These are phyloP conservation scores for Antitype chi DNA, from an alignment of 2,888 invertebrate genomes.

Conservation along the genomic window DNA sequence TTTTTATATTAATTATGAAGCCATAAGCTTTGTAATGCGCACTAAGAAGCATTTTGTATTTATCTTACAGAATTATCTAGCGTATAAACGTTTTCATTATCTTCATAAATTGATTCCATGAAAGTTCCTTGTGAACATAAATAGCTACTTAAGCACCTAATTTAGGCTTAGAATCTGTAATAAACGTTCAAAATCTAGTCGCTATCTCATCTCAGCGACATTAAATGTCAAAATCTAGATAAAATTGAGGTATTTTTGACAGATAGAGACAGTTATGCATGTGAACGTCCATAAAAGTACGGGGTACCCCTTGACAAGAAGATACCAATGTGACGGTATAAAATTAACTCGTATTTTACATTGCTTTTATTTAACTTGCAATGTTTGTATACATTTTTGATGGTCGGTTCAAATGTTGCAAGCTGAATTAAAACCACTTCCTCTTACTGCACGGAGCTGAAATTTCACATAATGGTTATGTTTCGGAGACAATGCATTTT, in stretches of 20 bases:
- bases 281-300: neutral
- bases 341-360: neutral
- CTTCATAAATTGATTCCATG: constrained; percentile 26
- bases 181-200: neutral
- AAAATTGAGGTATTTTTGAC: neutral
- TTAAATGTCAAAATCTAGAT: neutral
- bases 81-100: constrained; percentile 56
- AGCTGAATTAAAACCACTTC: too few relatives aligned
- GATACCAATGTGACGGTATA: neutral
- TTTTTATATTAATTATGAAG: constrained; percentile 62
- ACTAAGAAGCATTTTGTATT: constrained; percentile 26
- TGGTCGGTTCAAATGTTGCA: too few relatives aligned
- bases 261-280: too few relatives aligned
- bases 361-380: too few relatives aligned
- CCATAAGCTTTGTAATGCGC: constrained; percentile 49
- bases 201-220: neutral
- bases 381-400: too few relatives aligned
- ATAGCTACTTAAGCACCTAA: neutral
- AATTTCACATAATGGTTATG: too few relatives aligned
- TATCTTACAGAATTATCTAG: constrained; percentile 34
- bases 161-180: neutral
- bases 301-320: neutral
- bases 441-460: too few relatives aligned
- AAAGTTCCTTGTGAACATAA: constrained; percentile 9
- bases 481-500: too few relatives aligned